Evolutionary conservation across 2,888 invertebrate genomes (phyloP), one percentile per base, ranked within the genome.

Genomic region (Plebejus melissa): DNA sequence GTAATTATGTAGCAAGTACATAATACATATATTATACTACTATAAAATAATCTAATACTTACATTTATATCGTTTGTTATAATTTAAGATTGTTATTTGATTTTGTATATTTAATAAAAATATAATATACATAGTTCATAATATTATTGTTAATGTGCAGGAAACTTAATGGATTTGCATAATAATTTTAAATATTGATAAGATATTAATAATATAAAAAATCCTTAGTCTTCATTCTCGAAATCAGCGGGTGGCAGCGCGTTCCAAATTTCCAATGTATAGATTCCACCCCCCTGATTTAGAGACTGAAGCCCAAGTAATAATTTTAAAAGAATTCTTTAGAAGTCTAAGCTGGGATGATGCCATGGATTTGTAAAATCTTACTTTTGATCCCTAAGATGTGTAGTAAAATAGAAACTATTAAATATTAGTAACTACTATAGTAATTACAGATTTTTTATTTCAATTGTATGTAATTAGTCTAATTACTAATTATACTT

Each of bases 1-100:
- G 78, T 78, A 88, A 84, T 81, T 87, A 83, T 79, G 79, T 88
- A 78, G 80, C 86, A 80, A 83, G 86, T 77, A 83, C 83, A 82
- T 87, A 84, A 81, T 76, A 72, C 70, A 76, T 75, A 72, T 72
- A 76, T 75, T 76, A 22, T 1, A 9, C 46, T 46, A 9, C 9
- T 46, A 11, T 46, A 46, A 2, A 60, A 65, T 13, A 76, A 81
- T 79, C 79, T 79, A 76, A 74, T 76, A 32, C 32, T 32, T 32
- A 78, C 77, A 76, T 79, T 76, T 76, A 78, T 78, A 78, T 78
- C 77, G 79, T 77, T 77, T 71, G 80, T 75, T 77, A 78, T 79
- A 79, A 78, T 69, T 32, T 16, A 13, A 65, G 13, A 36, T 16
- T 13, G 32, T 58, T 77, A 75, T 71, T 74, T 74, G 72, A 76